Base-by-base conservation (phyloP, 2,888 invertebrate species). In the Steinernema carpocapsae region DNA sequence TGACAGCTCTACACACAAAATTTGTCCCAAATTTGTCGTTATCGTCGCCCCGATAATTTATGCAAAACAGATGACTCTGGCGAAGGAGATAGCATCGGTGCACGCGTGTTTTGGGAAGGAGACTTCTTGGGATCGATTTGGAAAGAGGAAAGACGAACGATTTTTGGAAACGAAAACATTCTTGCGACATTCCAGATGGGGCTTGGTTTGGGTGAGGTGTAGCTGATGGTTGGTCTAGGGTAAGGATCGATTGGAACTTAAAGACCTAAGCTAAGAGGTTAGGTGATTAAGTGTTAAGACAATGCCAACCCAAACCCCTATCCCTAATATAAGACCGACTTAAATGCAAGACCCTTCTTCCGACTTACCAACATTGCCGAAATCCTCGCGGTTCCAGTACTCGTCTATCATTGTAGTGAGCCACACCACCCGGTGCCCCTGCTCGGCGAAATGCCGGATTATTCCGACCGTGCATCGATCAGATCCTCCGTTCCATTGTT, bases 401-500 rank as follows among this genome's bases (percentile, higher is more conserved):
- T 85, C 83, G 72, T 86, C 86, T 42, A 86, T 86, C 86, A 86
- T 86, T 17, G 86, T 86, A 1, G 86, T 86, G 56, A 85, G 76
- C 86, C 86, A 86, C 70, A 86, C 79, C 52, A 86, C 86, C n/a
- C 82, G 77, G 72, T 83, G 83, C 0, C 83, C 83, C 32, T 72
- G 76, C 46, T 70, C 74, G 29, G 82, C 82, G 73, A 86, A 87
- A 73, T 86, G 86, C 76, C 84, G 78, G 37, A 86, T 81, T 73
- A 86, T 74, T 37, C 83, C 86, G 71, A 87, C 82, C 22, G 84
- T 84, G 78, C 84, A 86, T 56, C 86, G 80, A 79, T 86, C 86
- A 29, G 85, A 85, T n/a, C 86, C 86, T 29, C 86, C 86, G 78
- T 86, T 86, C 86, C 86, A 86, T 76, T 87, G 86, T 72, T 86